A percentile compares a stretch with the other conserved stretches of the same genome.
Conservation (phyloP, 1,140 invertebrate species). For the Tetramorium alpestre region DNA sequence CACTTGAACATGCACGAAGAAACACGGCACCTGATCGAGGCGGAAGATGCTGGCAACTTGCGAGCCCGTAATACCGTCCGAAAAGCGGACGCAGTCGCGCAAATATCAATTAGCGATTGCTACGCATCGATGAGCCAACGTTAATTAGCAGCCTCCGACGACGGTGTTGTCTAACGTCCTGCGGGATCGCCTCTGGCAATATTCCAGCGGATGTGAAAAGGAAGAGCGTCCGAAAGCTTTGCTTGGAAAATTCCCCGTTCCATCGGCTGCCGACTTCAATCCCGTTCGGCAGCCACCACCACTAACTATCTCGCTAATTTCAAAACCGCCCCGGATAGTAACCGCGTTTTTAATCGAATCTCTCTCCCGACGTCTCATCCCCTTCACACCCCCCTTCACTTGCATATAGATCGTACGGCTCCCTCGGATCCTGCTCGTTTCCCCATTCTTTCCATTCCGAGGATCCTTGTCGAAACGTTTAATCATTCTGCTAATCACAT, state of each 20-base stretch:
- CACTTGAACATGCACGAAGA: not conserved
- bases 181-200: slow-evolving; percentile 40
- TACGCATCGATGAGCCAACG: slow-evolving; percentile 30
- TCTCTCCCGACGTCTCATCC: slow-evolving; percentile 29
- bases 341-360: slow-evolving; percentile 68
- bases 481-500: slow-evolving; percentile 62
- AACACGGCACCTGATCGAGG: not conserved
- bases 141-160: slow-evolving; percentile 53
- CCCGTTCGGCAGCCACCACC: not conserved
- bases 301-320: slow-evolving; percentile 58
- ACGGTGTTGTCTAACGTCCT: slow-evolving; percentile 48
- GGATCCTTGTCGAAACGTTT: slow-evolving; percentile 63
- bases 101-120: slow-evolving; percentile 65
- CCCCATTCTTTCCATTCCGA: slow-evolving; percentile 20
- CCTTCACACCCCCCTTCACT: no score
- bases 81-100: slow-evolving; percentile 28
- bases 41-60: slow-evolving; percentile 35
- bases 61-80: slow-evolving; percentile 17
- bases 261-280: slow-evolving; percentile 45
- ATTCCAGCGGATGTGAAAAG: slow-evolving; percentile 30
- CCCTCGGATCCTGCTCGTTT: slow-evolving; percentile 10
- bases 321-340: slow-evolving; percentile 28
- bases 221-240: slow-evolving; percentile 20
- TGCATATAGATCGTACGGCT: not conserved
- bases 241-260: slow-evolving; percentile 45